Evolutionary conservation across 2,888 invertebrate species (phyloP).

Genomic region (Abrostola tripartita): DNA sequence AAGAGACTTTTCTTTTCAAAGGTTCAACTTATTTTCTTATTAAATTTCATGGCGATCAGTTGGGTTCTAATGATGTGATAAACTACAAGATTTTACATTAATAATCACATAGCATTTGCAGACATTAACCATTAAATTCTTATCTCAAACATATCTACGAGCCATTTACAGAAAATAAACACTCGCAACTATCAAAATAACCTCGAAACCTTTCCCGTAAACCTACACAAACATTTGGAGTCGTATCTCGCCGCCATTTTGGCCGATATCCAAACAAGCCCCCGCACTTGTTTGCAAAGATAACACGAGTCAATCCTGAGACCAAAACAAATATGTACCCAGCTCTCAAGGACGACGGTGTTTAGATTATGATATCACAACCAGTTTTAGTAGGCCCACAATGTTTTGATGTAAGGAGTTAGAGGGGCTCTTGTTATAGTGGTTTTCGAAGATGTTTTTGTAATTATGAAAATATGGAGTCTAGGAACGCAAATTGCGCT

Average conservation of each 20-base stretch:
- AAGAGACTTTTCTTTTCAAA: too few relatives aligned
- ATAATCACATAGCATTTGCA: too few relatives aligned
- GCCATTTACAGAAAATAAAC: conserved; percentile 21
- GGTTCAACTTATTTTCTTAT: too few relatives aligned
- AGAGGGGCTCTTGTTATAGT: conserved; percentile 1
- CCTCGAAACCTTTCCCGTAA: conserved; percentile 40
- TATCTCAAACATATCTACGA: too few relatives aligned
- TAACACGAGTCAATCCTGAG: conserved; percentile 78
- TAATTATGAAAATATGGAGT: conserved; percentile 26
- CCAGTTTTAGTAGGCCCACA: conserved; percentile 30
- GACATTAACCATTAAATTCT: too few relatives aligned
- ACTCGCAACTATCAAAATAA: conserved; percentile 31
- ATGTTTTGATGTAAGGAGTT: not conserved
- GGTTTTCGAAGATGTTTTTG: conserved; percentile 13
- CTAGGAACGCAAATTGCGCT: conserved; percentile 19
- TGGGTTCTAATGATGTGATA: too few relatives aligned
- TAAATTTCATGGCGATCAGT: too few relatives aligned
- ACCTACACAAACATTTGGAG: conserved; percentile 54
- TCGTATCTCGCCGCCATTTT: conserved; percentile 54
- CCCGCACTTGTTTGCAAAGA: conserved; percentile 80
- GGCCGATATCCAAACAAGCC: conserved; percentile 59
- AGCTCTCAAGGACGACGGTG: conserved; percentile 74
- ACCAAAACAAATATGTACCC: conserved; percentile 82
- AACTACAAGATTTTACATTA: too few relatives aligned
- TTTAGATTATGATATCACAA: conserved; percentile 57